A percentile compares a stretch with the other conserved stretches of the same genome.
phyloP scores from a whole-genome alignment of 2,113 vertebrate species.

The Galemys pyrenaicus region DNA sequence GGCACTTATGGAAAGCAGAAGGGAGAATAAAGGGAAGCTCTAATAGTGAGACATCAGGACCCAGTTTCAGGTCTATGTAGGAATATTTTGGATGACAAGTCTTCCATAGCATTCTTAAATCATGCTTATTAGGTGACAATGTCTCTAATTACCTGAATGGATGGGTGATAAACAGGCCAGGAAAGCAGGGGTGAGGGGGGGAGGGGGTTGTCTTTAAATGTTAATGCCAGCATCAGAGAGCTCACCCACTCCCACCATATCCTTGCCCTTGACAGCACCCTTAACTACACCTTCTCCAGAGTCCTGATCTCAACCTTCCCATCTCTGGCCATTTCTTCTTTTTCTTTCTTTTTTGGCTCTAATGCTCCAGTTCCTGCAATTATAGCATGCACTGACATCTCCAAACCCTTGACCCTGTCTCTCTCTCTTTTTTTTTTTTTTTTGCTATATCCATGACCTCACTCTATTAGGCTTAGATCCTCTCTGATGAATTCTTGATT shows the following conservation, averaged over 20 bases:
- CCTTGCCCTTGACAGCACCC: neutral
- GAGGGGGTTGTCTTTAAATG: neutral
- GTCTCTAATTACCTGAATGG: neutral
- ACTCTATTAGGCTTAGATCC: neutral
- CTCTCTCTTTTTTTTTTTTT: no score
- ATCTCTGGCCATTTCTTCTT: no score
- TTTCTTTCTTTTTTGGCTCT: neutral
- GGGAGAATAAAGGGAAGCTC: constrained; percentile 12
- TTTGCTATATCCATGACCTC: neutral
- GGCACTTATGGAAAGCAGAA: constrained; percentile 44
- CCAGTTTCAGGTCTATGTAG: neutral
- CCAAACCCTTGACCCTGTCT: neutral
- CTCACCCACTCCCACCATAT: no score
- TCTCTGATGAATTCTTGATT: no score
- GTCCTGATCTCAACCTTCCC: no score
- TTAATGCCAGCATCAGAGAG: neutral
- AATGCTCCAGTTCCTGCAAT: neutral
- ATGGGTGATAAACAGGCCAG: neutral
- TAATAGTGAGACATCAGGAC: constrained; percentile 25
- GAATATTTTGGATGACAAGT: neutral
- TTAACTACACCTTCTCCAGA: neutral
- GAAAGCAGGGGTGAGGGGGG: no score
- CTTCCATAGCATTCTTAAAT: neutral
- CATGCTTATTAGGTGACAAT: neutral
- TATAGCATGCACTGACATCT: neutral